phyloP scores from a whole-genome alignment of 2,113 vertebrate genomes.

The Centropus unirufus region DNA sequence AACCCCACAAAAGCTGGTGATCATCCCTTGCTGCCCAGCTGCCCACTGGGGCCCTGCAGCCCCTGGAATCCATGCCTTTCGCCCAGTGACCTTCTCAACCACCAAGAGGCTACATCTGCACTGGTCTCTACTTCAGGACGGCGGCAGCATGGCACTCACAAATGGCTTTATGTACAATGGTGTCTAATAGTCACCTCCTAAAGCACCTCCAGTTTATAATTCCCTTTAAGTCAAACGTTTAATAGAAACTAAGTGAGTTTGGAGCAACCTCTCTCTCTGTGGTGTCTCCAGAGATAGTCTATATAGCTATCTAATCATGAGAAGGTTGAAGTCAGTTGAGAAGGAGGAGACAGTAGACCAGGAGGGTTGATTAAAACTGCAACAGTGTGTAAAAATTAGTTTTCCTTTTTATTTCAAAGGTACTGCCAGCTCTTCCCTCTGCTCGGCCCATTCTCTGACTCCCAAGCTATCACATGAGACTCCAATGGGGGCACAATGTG shows the following conservation, averaged over 20 bases:
- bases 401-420: background rate
- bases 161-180: background rate
- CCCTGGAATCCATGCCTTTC: background rate
- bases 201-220: background rate
- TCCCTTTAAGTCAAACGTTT: background rate
- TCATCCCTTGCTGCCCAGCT: background rate
- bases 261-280: background rate
- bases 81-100: background rate
- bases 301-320: constrained; percentile 10
- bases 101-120: accelerated
- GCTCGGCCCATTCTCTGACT: background rate
- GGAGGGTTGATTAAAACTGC: constrained; percentile 11
- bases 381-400: background rate
- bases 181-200: background rate
- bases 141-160: accelerated
- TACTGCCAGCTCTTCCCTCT: background rate
- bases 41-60: background rate
- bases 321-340: background rate
- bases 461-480: background rate
- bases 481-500: background rate
- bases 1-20: background rate
- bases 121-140: background rate
- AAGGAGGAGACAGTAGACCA: constrained; percentile 20
- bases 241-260: constrained; percentile 10
- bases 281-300: constrained; percentile 21